phyloP scores from a whole-genome alignment of 2,797 vertebrate species.

The Steatocranus sp. region DNA sequence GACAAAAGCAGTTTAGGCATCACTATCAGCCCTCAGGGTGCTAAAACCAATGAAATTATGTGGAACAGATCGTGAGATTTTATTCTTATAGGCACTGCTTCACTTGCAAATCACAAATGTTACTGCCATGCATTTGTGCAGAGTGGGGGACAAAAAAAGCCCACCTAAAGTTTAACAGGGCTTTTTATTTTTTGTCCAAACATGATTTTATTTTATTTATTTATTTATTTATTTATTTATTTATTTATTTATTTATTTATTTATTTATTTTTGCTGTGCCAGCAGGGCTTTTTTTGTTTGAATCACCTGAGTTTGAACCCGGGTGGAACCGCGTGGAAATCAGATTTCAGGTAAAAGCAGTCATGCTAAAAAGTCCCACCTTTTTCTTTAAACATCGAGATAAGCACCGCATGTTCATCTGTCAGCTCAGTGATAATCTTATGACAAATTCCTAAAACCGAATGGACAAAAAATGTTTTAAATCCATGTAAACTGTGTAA shows the following conservation, averaged over 20 bases:
- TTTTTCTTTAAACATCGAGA: background rate
- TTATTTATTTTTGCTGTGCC: background rate
- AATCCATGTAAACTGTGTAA: constrained; percentile 39
- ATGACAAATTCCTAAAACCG: constrained; percentile 44
- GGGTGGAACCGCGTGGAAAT: background rate
- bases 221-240: background rate
- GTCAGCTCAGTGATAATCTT: constrained; percentile 27
- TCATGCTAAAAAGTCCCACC: background rate
- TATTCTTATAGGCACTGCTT: background rate
- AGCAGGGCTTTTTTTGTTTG: background rate
- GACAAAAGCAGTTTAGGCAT: background rate
- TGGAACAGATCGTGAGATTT: background rate
- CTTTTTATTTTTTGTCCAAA: background rate
- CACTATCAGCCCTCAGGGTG: background rate
- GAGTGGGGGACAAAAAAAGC: background rate
- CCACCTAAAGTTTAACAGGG: background rate
- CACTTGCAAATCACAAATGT: background rate
- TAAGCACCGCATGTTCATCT: background rate
- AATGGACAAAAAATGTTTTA: constrained; percentile 45
- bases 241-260: background rate
- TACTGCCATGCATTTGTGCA: background rate
- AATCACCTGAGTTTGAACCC: background rate
- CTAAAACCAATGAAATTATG: background rate
- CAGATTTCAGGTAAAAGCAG: background rate
- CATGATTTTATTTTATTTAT: background rate